A percentile compares a stretch with the other conserved stretches of the same genome.
Evolutionary conservation across 2,113 vertebrate genomes (phyloP).

Genomic region (Psilopogon haemacephalus): DNA sequence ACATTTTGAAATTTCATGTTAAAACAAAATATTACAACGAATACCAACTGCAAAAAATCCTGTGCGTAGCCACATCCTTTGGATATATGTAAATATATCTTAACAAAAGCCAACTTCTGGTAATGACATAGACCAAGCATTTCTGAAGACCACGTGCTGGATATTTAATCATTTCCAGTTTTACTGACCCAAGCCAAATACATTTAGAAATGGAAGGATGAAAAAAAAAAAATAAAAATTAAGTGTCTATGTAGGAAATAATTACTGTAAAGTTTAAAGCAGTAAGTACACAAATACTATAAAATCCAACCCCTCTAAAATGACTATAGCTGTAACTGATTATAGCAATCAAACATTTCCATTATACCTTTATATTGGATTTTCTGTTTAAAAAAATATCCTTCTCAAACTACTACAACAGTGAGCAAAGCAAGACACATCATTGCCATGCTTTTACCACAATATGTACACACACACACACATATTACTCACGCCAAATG

Average conservation of each 20-base stretch:
- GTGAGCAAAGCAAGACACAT: background rate
- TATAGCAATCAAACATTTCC: background rate
- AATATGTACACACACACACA: background rate
- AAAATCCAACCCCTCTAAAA: conserved; percentile 1
- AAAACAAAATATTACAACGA: background rate
- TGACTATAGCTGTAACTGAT: background rate
- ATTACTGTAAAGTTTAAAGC: conserved; percentile 22
- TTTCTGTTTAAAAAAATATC: background rate
- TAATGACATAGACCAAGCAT: background rate
- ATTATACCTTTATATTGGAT: background rate
- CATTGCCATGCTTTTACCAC: background rate
- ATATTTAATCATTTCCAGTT: conserved; percentile 2
- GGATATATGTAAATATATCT: background rate
- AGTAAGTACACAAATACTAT: conserved; percentile 1
- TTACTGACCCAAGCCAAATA: background rate
- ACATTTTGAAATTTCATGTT: background rate
- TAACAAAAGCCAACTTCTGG: background rate
- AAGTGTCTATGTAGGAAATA: background rate
- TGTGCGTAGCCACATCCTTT: background rate
- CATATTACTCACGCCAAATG: background rate
- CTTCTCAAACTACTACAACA: background rate
- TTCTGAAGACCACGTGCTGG: background rate
- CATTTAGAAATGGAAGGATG: background rate
- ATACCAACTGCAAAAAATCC: background rate
- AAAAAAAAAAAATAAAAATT: background rate